phyloP scores from a whole-genome alignment of 2,888 invertebrate genomes.

The Papilio demoleus region DNA sequence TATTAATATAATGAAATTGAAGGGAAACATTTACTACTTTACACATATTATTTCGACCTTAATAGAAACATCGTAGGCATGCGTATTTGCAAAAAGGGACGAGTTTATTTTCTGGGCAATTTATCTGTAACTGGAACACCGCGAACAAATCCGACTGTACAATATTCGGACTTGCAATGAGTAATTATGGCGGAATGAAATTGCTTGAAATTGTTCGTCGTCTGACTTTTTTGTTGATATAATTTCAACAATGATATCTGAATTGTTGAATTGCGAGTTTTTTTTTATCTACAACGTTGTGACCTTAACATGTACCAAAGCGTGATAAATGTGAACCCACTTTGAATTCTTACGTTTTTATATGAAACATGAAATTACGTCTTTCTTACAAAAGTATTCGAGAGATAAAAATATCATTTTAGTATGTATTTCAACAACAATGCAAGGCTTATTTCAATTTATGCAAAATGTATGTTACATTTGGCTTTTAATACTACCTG shows the following conservation, averaged over 20 bases:
- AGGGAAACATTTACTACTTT: too few relatives aligned
- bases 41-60: too few relatives aligned
- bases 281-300: constrained; percentile 21
- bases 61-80: not conserved
- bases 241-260: constrained; percentile 41
- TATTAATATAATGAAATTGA: too few relatives aligned
- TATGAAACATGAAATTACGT: constrained; percentile 20
- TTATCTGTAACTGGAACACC: not conserved
- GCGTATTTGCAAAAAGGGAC: not conserved
- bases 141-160: not conserved
- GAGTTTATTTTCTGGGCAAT: not conserved
- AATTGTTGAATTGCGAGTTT: constrained; percentile 33
- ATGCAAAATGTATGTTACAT: too few relatives aligned
- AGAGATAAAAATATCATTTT: constrained; percentile 32
- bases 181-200: constrained; percentile 34
- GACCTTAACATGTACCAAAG: constrained; percentile 36
- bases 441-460: constrained; percentile 16
- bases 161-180: constrained; percentile 27
- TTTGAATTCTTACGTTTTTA: constrained; percentile 26
- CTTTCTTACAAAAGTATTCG: constrained; percentile 22
- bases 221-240: constrained; percentile 37
- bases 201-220: constrained; percentile 37
- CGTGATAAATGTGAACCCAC: constrained; percentile 32
- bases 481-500: too few relatives aligned
- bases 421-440: constrained; percentile 23